Conservation (phyloP, 2,888 invertebrate species). For the Rotaria macrura region DNA sequence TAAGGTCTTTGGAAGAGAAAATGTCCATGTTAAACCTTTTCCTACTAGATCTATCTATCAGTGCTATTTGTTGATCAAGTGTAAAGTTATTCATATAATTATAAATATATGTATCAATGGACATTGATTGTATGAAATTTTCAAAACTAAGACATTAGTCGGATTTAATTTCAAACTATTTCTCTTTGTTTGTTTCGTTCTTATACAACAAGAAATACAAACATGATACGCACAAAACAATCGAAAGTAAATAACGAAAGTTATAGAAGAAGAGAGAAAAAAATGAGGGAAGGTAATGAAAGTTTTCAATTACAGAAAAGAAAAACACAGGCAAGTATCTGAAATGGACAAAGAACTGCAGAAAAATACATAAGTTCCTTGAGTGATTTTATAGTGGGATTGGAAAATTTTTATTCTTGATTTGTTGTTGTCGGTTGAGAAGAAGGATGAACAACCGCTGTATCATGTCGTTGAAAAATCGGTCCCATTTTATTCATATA, state of each 20-base stretch:
- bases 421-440: not conserved
- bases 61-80: too few species aligned
- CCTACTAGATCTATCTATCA: too few species aligned
- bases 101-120: too few species aligned
- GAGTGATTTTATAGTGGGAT: not conserved
- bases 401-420: not conserved
- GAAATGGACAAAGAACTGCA: not conserved
- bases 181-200: not conserved
- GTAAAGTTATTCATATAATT: too few species aligned
- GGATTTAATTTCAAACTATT: not conserved
- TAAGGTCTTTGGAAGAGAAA: too few species aligned
- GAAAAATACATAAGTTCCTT: not conserved
- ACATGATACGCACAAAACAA: not conserved
- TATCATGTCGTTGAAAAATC: constrained; percentile 5
- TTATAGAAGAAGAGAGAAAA: not conserved
- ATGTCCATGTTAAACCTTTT: too few species aligned
- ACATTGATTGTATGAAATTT: not conserved
- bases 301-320: not conserved
- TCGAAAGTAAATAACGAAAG: not conserved
- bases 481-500: constrained; percentile 28
- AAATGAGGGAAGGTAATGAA: not conserved
- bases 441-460: not conserved
- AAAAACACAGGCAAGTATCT: constrained; percentile 4
- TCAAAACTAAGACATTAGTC: not conserved
- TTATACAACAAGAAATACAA: constrained; percentile 15